Base-by-base conservation (phyloP, 2,113 vertebrate species). In the Rhegmatorhina hoffmannsi region DNA sequence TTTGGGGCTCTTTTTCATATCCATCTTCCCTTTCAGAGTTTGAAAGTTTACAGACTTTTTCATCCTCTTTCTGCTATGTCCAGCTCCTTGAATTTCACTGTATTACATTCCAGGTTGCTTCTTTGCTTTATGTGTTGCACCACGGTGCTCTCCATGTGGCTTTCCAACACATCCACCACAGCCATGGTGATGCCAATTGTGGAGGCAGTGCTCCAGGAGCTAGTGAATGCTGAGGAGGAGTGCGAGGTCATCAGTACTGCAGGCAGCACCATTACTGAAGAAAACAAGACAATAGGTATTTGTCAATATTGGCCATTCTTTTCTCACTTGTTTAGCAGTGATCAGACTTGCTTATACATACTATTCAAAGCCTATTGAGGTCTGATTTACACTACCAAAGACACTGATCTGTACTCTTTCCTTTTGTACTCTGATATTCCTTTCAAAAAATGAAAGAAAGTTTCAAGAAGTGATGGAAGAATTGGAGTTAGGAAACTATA, bases 181-280 rank as follows among this genome's bases (percentile, higher is more conserved):
- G 99, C 99, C 94, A 99, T 99, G 99, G 99, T 99, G 97, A 99
- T 99, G 99, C 99, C 99, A 69, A 99, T 99, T 0, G 99, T 99
- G 14, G 99, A 99, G 91, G 99, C 99, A 1, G 99, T 99, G 87
- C 98, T 99, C 52, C 98, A 99, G 97, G 99, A 99, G 97, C 98
- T 99, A 76, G 98, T 99, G 95, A 98, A 98, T 81, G 98, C 98
- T 7, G 98, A 98, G 26, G 97, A 98, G 11, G 98, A 99, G 74
- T 97, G 95, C 0, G 98, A 98, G 52, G 98, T 97, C 10, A 95
- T 84, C 15, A 96, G 97, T 3, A 88, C 96, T 50, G 60, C 98
- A 68, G 97, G 96, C 31, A 97, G 89, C 89, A 44, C 93, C 47
- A 89, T 84, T 68, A 5, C n/a, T 0, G 98, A 98, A 91, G 97